phyloP scores from a whole-genome alignment of 2,113 vertebrate genomes.

The Nibea albiflora region DNA sequence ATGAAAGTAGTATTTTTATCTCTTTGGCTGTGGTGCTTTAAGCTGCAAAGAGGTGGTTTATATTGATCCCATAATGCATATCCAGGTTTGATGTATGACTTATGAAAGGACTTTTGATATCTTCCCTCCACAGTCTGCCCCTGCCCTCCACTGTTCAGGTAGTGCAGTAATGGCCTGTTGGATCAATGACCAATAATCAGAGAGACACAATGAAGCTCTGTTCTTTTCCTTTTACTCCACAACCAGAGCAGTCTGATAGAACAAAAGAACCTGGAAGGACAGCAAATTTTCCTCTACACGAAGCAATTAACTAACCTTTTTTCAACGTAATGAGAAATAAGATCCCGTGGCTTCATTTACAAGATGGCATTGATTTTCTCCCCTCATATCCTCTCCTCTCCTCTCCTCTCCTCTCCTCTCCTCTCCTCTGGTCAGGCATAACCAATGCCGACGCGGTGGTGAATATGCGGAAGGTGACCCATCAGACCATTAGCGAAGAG shows the following conservation, averaged over 20 bases:
- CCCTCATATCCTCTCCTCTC: slow-evolving; percentile 23
- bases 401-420: background rate
- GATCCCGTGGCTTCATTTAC: slow-evolving; percentile 26
- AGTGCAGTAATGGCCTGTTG: slow-evolving; percentile 44
- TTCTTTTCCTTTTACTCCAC: slow-evolving; percentile 28
- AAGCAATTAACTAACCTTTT: slow-evolving; percentile 42
- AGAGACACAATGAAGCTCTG: slow-evolving; percentile 9
- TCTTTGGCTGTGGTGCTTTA: background rate
- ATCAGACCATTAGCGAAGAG: slow-evolving; percentile 84
- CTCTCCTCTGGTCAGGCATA: slow-evolving; percentile 73
- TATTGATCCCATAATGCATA: slow-evolving; percentile 64
- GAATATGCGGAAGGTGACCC: slow-evolving; percentile 90
- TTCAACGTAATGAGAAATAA: slow-evolving; percentile 37
- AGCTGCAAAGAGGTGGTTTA: slow-evolving; percentile 25
- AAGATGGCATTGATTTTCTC: slow-evolving; percentile 13
- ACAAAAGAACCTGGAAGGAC: slow-evolving; percentile 26
- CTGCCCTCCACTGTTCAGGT: slow-evolving; percentile 39
- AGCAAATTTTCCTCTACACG: slow-evolving; percentile 20
- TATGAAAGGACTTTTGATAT: slow-evolving; percentile 58
- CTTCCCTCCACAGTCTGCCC: slow-evolving; percentile 10
- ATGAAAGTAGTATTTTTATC: slow-evolving; percentile 41
- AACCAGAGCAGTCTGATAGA: slow-evolving; percentile 21
- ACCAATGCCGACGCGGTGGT: slow-evolving; percentile 85
- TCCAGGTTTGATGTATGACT: slow-evolving; percentile 60
- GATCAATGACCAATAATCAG: slow-evolving; percentile 71